Conservation (phyloP, 2,113 vertebrate genomes). For the Verasper variegatus region DNA sequence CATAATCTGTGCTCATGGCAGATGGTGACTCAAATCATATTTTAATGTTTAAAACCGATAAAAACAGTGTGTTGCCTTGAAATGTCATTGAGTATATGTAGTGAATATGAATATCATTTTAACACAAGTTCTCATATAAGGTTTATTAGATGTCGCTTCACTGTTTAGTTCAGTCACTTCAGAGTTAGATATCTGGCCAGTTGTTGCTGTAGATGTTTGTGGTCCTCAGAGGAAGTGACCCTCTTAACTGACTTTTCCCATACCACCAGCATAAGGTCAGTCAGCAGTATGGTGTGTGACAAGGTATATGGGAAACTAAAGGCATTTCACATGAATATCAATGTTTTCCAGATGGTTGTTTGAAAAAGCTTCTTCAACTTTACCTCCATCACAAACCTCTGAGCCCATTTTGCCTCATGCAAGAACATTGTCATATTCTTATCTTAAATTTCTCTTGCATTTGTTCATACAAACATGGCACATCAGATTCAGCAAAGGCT, state of each 20-base stretch:
- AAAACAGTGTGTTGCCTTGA: conserved; percentile 22
- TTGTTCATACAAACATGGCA: too few species aligned
- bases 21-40: conserved; percentile 3
- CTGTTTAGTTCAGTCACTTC: background rate
- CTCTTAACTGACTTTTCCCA: background rate
- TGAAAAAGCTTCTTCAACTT: background rate
- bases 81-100: background rate
- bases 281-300: too few species aligned
- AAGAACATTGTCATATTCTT: too few species aligned
- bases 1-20: background rate
- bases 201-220: background rate
- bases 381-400: background rate
- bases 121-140: background rate
- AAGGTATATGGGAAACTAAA: background rate
- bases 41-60: background rate
- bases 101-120: background rate
- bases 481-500: too few species aligned
- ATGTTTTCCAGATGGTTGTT: too few species aligned
- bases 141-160: background rate
- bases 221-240: background rate
- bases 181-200: background rate
- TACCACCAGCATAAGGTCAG: background rate
- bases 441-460: too few species aligned
- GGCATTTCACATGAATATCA: too few species aligned
- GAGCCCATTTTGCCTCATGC: background rate